phyloP scores from a whole-genome alignment of 1,140 invertebrate genomes.

The Bradysia coprophila region DNA sequence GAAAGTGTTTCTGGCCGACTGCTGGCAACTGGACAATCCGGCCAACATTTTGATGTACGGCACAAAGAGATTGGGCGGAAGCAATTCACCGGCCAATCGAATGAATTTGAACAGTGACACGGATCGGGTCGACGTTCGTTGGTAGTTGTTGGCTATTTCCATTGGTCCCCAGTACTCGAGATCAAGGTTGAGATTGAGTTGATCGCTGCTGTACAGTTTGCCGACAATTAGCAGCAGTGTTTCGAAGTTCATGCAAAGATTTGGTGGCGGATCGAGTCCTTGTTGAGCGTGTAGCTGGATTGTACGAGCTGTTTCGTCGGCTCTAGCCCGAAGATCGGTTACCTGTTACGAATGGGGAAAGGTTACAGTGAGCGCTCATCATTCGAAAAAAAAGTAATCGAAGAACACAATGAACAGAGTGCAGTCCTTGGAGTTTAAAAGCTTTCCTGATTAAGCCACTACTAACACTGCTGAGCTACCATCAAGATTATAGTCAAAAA shows the following conservation, averaged over 20 bases:
- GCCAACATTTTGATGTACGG: constrained; percentile 76
- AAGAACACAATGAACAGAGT: too few relatives aligned
- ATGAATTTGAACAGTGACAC: constrained; percentile 83
- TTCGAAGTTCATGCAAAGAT: constrained; percentile 65
- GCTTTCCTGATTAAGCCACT: too few relatives aligned
- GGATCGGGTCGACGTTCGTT: constrained; percentile 32
- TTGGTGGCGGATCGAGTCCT: constrained; percentile 58
- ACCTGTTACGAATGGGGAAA: too few relatives aligned
- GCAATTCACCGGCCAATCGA: constrained; percentile 63
- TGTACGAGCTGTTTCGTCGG: constrained; percentile 75
- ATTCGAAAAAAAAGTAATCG: too few relatives aligned
- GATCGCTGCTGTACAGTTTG: constrained; percentile 59
- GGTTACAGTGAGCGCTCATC: too few relatives aligned
- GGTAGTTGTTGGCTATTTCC: constrained; percentile 19
- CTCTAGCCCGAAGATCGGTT: constrained; percentile 52
- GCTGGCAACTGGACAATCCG: constrained; percentile 52
- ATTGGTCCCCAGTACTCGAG: constrained; percentile 69
- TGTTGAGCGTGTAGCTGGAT: constrained; percentile 62
- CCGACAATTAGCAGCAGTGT: constrained; percentile 60
- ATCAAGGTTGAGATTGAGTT: constrained; percentile 45
- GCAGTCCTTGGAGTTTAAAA: too few relatives aligned
- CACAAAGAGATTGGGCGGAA: constrained; percentile 70
- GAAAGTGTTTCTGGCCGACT: constrained; percentile 63
- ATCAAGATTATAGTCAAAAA: too few relatives aligned
- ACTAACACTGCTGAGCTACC: too few relatives aligned